phyloP scores from a whole-genome alignment of 2,888 invertebrate genomes.

The Hyppa rectilinea region DNA sequence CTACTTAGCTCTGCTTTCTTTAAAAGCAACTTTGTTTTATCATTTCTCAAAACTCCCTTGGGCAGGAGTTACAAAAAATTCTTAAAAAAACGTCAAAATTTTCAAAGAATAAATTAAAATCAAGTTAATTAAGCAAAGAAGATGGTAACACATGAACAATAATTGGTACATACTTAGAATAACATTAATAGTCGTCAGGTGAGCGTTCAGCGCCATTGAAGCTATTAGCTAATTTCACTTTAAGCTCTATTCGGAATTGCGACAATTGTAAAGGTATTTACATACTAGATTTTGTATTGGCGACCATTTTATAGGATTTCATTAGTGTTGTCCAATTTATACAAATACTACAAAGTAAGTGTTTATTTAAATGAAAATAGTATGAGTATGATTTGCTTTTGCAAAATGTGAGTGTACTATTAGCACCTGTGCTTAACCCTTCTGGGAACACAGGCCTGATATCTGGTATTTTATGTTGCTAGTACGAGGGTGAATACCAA shows the following conservation, averaged over 20 bases:
- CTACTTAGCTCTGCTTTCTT: not conserved
- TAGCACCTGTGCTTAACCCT: no score
- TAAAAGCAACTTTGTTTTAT: not conserved
- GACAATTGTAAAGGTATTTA: slow-evolving; percentile 40
- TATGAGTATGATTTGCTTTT: no score
- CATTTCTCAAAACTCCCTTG: not conserved
- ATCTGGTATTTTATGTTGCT: no score
- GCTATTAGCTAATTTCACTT: slow-evolving; percentile 62
- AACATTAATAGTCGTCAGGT: slow-evolving; percentile 39
- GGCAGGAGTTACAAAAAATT: not conserved
- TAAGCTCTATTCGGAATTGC: slow-evolving; percentile 34
- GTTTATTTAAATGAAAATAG: no score
- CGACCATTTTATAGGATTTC: not conserved
- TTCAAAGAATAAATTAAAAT: slow-evolving; percentile 12
- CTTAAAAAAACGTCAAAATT: not conserved
- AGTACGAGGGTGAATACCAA: not conserved
- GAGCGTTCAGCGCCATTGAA: slow-evolving; percentile 38
- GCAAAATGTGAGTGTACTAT: no score
- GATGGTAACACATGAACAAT: slow-evolving; percentile 13
- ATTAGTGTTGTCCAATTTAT: slow-evolving; percentile 7
- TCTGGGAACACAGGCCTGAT: no score
- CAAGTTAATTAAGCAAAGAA: slow-evolving; percentile 23
- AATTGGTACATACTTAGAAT: slow-evolving; percentile 7
- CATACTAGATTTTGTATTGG: slow-evolving; percentile 20
- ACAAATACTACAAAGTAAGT: not conserved